These are phyloP conservation scores for Hylaeus anthracinus DNA, from an alignment of 1,140 invertebrate genomes.

Conservation along the genomic window DNA sequence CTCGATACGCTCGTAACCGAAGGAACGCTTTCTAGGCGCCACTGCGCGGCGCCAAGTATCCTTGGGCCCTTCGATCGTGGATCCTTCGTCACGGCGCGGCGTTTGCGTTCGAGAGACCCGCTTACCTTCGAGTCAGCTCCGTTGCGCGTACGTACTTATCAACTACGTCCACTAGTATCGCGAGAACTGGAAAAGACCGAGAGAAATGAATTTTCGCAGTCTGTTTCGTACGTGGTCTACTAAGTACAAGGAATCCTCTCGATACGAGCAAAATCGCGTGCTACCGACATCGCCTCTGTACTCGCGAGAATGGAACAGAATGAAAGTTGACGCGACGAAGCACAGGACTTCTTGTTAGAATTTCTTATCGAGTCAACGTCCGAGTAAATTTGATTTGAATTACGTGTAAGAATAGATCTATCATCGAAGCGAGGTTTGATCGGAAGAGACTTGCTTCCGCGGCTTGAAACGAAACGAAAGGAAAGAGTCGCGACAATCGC, in stretches of 20 bases:
- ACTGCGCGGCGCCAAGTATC: neutral
- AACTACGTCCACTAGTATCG: too few relatives aligned
- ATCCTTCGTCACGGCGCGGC: neutral
- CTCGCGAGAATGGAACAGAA: neutral
- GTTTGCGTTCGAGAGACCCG: neutral
- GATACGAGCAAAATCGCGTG: neutral
- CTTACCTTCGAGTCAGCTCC: slow-evolving; percentile 26
- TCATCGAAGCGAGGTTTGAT: too few relatives aligned
- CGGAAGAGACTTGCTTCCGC: neutral
- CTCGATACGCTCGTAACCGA: neutral
- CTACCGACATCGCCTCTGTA: neutral
- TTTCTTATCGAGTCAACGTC: too few relatives aligned
- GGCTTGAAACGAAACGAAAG: too few relatives aligned
- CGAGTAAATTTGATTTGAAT: too few relatives aligned
- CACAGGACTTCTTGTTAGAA: too few relatives aligned
- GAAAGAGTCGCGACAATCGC: neutral
- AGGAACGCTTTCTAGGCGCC: too few relatives aligned
- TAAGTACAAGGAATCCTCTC: slow-evolving; percentile 43
- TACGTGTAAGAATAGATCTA: too few relatives aligned
- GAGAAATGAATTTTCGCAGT: slow-evolving; percentile 27
- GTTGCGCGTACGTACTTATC: neutral
- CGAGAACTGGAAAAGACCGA: slow-evolving; percentile 9
- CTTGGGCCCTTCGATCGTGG: neutral
- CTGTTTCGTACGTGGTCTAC: slow-evolving; percentile 45
- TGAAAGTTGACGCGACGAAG: slow-evolving; percentile 1